phyloP scores from a whole-genome alignment of 2,797 vertebrate genomes.

The Melanotaenia nigrans region DNA sequence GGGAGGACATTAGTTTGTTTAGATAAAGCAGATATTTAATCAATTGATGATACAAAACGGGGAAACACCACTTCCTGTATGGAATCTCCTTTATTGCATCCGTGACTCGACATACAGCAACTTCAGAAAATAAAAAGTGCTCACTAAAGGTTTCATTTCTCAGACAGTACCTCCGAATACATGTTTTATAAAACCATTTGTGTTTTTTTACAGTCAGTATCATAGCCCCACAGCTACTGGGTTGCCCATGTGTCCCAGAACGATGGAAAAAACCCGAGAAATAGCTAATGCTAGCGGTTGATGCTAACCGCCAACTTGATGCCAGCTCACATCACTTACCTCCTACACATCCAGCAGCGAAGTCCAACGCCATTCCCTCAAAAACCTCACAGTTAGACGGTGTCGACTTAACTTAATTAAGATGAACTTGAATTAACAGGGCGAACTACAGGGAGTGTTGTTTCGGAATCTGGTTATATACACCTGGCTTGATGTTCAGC shows the following conservation, averaged over 20 bases:
- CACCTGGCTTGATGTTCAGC: conserved; percentile 34
- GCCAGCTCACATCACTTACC: conserved; percentile 81
- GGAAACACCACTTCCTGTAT: neutral
- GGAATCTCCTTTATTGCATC: neutral
- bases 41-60: neutral
- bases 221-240: neutral
- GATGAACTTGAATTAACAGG: neutral
- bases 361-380: conserved; percentile 90
- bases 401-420: conserved; percentile 2
- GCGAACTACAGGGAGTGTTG: neutral
- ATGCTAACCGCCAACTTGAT: neutral
- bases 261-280: conserved; percentile 17
- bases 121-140: too few species aligned
- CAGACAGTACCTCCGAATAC: too few species aligned
- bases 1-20: too few species aligned
- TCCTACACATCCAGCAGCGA: conserved; percentile 92
- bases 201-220: too few species aligned
- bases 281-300: conserved; percentile 37
- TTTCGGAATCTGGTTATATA: neutral
- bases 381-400: conserved; percentile 5
- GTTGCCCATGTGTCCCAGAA: neutral
- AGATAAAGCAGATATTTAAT: neutral
- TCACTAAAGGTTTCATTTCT: neutral
- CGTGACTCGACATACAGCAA: neutral
- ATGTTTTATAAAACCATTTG: neutral